Evolutionary conservation across 2,888 invertebrate species (phyloP).

Genomic region (Fragum sueziense): DNA sequence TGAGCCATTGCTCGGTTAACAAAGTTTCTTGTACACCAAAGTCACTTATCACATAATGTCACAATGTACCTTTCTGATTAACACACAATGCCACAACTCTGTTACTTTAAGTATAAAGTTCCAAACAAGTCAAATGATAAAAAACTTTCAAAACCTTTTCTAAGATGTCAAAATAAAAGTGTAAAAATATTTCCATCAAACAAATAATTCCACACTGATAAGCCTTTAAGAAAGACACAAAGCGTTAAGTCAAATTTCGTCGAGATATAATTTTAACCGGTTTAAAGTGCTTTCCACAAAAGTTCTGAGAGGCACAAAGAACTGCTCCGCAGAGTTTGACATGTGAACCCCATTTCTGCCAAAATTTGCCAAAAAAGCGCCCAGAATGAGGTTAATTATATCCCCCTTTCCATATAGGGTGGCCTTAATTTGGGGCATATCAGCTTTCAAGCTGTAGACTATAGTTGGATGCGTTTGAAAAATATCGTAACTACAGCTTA

Average conservation of each 20-base stretch:
- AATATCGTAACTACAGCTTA: no score
- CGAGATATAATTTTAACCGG: neutral
- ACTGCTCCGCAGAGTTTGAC: constrained; percentile 30
- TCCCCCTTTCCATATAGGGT: constrained; percentile 63
- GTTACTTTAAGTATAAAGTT: no score
- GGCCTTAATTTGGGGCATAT: constrained; percentile 58
- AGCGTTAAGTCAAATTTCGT: neutral
- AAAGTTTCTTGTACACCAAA: no score
- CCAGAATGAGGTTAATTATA: constrained; percentile 44
- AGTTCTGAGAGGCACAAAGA: constrained; percentile 5
- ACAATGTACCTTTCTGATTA: no score
- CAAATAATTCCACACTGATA: neutral
- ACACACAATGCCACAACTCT: no score
- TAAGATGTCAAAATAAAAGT: neutral
- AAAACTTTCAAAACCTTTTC: neutral
- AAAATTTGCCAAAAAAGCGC: constrained; percentile 52
- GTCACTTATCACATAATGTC: no score
- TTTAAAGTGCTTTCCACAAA: neutral
- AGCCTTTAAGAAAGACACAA: neutral
- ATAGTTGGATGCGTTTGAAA: no score
- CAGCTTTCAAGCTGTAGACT: constrained; percentile 47
- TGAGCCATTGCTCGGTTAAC: constrained; percentile 65
- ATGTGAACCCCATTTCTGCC: constrained; percentile 54
- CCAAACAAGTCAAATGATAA: no score
- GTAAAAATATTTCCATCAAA: neutral